These are phyloP conservation scores for Herpetotheres cachinnans DNA, from an alignment of 2,113 vertebrate species.

Conservation along the genomic window DNA sequence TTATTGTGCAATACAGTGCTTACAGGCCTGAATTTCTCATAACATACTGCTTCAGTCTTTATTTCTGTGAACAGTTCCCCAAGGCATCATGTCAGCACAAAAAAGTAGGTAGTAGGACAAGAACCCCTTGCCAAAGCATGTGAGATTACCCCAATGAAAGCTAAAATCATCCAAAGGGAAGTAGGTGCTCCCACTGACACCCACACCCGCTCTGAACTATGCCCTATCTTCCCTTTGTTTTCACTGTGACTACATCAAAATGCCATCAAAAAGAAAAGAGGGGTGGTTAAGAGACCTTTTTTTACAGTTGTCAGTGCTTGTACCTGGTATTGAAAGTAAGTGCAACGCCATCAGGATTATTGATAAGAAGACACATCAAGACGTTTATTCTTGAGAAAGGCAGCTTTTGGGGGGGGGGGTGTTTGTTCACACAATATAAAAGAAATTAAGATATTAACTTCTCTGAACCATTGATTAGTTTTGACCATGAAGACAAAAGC, in stretches of 20 bases:
- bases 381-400: background rate
- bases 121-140: background rate
- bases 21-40: background rate
- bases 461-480: background rate
- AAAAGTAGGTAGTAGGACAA: background rate
- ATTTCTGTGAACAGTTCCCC: background rate
- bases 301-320: background rate
- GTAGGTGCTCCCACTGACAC: background rate
- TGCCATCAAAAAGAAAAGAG: background rate
- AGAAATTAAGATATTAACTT: background rate
- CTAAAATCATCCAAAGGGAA: background rate
- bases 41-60: background rate
- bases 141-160: background rate
- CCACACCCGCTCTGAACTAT: background rate
- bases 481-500: background rate
- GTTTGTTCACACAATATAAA: background rate
- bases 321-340: background rate
- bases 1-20: background rate
- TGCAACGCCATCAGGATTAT: background rate
- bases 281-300: background rate
- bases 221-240: background rate
- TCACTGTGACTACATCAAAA: background rate
- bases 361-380: background rate
- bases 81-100: background rate
- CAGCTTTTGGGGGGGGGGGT: background rate